Conservation (phyloP, 2,888 invertebrate genomes). For the Caenorhabditis sp. region DNA sequence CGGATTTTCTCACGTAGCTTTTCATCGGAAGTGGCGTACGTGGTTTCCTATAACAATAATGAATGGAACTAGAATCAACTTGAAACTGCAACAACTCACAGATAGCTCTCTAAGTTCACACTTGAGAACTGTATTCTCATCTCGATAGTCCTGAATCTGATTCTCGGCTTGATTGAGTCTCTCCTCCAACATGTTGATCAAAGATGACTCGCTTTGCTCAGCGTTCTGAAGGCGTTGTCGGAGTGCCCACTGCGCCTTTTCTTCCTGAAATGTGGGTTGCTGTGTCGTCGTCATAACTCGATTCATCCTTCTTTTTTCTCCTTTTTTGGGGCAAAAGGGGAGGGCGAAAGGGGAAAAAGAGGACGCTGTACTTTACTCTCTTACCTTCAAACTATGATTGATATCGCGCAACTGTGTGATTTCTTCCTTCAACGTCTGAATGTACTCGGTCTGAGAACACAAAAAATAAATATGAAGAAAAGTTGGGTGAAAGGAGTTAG, state of each 20-base stretch:
- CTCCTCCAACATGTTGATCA: conserved; percentile 73
- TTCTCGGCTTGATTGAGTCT: conserved; percentile 76
- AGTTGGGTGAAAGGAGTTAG: no score
- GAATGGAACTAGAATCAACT: no score
- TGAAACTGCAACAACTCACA: conserved; percentile 63
- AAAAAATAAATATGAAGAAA: no score
- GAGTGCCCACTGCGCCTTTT: conserved; percentile 60
- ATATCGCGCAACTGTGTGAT: conserved; percentile 84
- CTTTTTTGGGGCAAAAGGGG: conserved; percentile 20
- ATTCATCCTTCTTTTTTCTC: conserved; percentile 4
- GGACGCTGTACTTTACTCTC: neutral
- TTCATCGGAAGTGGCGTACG: conserved; percentile 85
- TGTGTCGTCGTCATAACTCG: conserved; percentile 25
- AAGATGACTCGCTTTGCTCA: conserved; percentile 63
- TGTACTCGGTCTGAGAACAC: conserved; percentile 62
- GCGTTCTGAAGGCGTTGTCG: conserved; percentile 64
- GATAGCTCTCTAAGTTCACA: conserved; percentile 88
- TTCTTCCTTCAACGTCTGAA: conserved; percentile 87
- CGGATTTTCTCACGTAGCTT: conserved; percentile 91
- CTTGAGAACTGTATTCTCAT: conserved; percentile 89
- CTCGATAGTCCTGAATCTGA: conserved; percentile 84
- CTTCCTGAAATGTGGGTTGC: conserved; percentile 54
- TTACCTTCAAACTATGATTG: conserved; percentile 75
- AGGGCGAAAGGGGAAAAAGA: neutral
- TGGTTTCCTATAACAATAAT: conserved; percentile 65